phyloP scores from a whole-genome alignment of 2,797 vertebrate species.

The Lepus oiostolus region DNA sequence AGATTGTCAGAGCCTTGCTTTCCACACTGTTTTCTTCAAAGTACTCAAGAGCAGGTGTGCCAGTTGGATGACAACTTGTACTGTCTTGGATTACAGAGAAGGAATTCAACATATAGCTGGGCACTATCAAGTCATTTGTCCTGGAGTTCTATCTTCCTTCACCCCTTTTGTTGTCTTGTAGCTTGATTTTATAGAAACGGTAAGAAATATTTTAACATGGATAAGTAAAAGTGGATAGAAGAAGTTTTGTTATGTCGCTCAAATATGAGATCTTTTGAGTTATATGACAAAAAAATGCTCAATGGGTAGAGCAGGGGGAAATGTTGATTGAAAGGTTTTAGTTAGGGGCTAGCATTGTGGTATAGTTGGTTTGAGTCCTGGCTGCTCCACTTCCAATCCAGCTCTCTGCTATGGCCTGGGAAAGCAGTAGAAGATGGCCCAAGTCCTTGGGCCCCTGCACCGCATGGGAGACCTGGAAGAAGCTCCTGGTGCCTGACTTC shows the following conservation, averaged over 20 bases:
- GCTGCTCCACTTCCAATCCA: too few species aligned
- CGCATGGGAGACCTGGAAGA: too few species aligned
- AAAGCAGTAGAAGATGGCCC: too few species aligned
- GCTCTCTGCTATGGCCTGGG: too few species aligned
- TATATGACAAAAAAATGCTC: background rate
- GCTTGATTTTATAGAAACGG: background rate
- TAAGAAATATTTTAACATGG: background rate
- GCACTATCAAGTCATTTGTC: background rate
- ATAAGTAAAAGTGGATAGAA: background rate
- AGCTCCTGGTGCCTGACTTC: too few species aligned
- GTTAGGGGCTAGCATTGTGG: too few species aligned
- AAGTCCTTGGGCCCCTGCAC: too few species aligned
- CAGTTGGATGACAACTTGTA: background rate
- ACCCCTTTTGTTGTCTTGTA: background rate
- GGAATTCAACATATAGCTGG: background rate
- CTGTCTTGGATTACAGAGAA: background rate
- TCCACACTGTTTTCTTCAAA: background rate
- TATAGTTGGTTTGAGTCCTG: too few species aligned
- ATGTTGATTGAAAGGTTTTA: too few species aligned
- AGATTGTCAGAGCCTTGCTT: background rate
- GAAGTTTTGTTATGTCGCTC: background rate
- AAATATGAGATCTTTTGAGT: background rate
- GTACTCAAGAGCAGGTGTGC: background rate
- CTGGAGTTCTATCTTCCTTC: background rate
- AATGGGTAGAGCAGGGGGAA: too few species aligned